phyloP scores from a whole-genome alignment of 2,888 invertebrate genomes.

The Tipula vernalis region DNA sequence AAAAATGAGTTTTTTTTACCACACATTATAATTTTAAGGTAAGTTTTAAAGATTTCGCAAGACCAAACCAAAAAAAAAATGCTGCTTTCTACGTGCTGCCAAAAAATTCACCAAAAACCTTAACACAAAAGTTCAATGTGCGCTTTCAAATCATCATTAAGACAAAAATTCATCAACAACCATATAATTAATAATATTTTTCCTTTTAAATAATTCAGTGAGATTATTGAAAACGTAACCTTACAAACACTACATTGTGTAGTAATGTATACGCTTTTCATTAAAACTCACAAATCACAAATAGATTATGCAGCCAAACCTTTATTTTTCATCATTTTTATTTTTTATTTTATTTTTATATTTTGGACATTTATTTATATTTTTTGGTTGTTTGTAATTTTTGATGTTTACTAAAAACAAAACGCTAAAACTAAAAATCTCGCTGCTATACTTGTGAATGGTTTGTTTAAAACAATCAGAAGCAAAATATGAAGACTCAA shows the following conservation, averaged over 20 bases:
- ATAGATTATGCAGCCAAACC: background rate
- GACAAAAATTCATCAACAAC: background rate
- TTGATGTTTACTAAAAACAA: background rate
- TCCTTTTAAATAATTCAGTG: background rate
- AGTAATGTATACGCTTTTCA: background rate
- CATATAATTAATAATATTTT: background rate
- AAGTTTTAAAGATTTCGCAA: background rate
- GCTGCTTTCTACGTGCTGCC: background rate
- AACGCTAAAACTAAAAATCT: background rate
- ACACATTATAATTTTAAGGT: background rate
- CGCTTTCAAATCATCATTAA: background rate
- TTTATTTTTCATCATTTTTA: background rate
- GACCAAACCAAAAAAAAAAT: background rate
- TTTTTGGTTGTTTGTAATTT: slow-evolving; percentile 11
- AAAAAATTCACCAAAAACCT: background rate
- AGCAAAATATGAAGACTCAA: slow-evolving; percentile 38
- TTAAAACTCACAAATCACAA: background rate
- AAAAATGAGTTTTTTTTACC: background rate
- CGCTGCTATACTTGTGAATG: background rate
- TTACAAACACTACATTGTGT: background rate
- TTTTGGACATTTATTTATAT: slow-evolving; percentile 7
- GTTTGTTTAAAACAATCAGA: slow-evolving; percentile 14
- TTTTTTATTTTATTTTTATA: slow-evolving; percentile 11
- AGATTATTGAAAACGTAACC: background rate
- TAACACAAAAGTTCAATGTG: background rate